Conservation (phyloP, 2,797 vertebrate species). For the Huso huso region DNA sequence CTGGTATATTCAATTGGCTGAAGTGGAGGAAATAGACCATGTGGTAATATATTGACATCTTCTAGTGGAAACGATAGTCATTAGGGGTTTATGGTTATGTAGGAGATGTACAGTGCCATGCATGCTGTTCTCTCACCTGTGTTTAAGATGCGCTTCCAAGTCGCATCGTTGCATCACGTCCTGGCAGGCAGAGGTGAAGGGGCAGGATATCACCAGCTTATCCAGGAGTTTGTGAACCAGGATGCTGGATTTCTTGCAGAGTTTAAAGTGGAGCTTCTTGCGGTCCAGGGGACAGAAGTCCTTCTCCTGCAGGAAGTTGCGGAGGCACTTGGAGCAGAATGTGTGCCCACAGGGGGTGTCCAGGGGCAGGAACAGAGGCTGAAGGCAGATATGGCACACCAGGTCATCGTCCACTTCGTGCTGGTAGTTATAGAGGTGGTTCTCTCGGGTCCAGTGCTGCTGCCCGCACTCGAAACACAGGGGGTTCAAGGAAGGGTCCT, state of each 20-base stretch:
- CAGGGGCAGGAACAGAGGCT: slow-evolving; percentile 89
- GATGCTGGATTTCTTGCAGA: slow-evolving; percentile 93
- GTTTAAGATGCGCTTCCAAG: slow-evolving; percentile 91
- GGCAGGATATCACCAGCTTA: slow-evolving; percentile 85
- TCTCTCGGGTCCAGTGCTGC: slow-evolving; percentile 88
- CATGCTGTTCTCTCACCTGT: slow-evolving; percentile 67
- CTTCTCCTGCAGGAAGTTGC: slow-evolving; percentile 90
- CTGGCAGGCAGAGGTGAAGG: slow-evolving; percentile 68
- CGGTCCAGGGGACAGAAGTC: slow-evolving; percentile 95
- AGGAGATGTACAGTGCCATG: neutral
- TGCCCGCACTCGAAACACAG: slow-evolving; percentile 91
- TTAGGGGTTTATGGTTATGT: neutral
- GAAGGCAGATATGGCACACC: slow-evolving; percentile 78
- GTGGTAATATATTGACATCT: neutral
- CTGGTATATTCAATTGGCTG: no score
- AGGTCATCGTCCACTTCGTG: slow-evolving; percentile 95
- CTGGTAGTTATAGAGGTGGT: slow-evolving; percentile 94
- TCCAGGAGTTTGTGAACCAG: slow-evolving; percentile 96
- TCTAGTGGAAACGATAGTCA: no score
- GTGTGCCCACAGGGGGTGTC: slow-evolving; percentile 97
- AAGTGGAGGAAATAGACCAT: neutral
- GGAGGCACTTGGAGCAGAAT: slow-evolving; percentile 93
- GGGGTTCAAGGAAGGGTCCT: slow-evolving; percentile 71
- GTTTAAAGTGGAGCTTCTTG: slow-evolving; percentile 82
- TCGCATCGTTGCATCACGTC: slow-evolving; percentile 93